phyloP scores from a whole-genome alignment of 2,888 invertebrate genomes.

The Ptycholaimellus sp. region DNA sequence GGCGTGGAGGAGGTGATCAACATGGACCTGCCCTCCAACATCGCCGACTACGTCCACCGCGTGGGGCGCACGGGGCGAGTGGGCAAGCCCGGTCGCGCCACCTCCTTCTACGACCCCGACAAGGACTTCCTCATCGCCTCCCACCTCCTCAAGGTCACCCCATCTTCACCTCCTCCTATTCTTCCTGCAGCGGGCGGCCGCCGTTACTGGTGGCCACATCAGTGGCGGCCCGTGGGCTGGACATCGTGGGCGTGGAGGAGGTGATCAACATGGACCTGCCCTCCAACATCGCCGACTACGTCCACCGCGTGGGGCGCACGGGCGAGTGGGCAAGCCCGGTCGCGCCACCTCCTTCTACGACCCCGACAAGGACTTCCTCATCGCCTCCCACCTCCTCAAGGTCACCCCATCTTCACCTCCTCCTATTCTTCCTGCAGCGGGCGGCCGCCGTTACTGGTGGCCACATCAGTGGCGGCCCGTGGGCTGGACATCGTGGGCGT shows the following conservation, averaged over 20 bases:
- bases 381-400: conserved; percentile 31
- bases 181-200: too few relatives aligned
- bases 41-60: conserved; percentile 33
- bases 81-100: conserved; percentile 30
- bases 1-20: conserved; percentile 31
- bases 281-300: conserved; percentile 30
- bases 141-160: conserved; percentile 10
- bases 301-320: conserved; percentile 33
- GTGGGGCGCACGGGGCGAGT: conserved; percentile 34
- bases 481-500: too few relatives aligned
- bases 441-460: too few relatives aligned
- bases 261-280: conserved; percentile 32
- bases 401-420: too few relatives aligned
- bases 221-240: conserved; percentile 59
- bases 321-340: conserved; percentile 32
- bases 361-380: conserved; percentile 33
- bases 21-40: conserved; percentile 30
- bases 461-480: too few relatives aligned
- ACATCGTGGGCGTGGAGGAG: conserved; percentile 28
- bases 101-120: conserved; percentile 38
- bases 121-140: conserved; percentile 39
- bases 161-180: too few relatives aligned
- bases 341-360: conserved; percentile 39
- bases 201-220: conserved; percentile 57
- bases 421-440: too few relatives aligned